Evolutionary conservation across 2,797 vertebrate genomes (phyloP), one percentile per base, ranked within the genome.

Genomic region (Lerista edwardsae): DNA sequence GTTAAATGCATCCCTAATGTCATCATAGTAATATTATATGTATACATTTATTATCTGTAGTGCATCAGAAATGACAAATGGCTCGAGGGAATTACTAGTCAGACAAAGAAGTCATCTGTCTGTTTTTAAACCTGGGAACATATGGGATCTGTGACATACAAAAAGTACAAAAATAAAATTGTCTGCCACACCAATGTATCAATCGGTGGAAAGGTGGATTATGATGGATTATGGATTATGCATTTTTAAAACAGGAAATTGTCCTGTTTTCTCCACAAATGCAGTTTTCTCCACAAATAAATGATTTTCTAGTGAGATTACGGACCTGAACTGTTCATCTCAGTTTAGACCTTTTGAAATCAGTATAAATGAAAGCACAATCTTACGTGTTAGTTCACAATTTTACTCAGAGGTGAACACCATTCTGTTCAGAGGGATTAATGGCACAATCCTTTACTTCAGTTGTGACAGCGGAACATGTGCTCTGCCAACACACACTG

Each of bases 31-130:
- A 44, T 57, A 29, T n/a, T 59, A 10, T 69, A 86, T 74, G 87
- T 85, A 59, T 71, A 80, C 44, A 76, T 75, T 91, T 91, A 92
- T 88, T 75, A 67, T 27, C 8, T 69, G 78, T 80, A 57, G 73
- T 31, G 3, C 86, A 62, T 69, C 80, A 73, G 76, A 75, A 90
- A 81, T 85, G 81, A 62, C 75, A 93, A 91, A 91, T 92, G 80
- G 67, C 86, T 88, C 0, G 21, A 78, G 87, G 62, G 84, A 77
- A 15, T 82, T 92, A 69, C 93, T 90, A 73, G 75, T 82, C 69
- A 10, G 29, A 86, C 31, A 57, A 10, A 15, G 39, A 83, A 78
- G 81, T 74, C 73, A 86, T 88, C 83, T 87, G 41, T 21, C 29
- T 90, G 29, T 78, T 68, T 88, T 51, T 1, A 31, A 69, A 91